A percentile compares a stretch with the other conserved stretches of the same genome.
Evolutionary conservation across 2,113 vertebrate genomes (phyloP).

Genomic region (Pristiophorus japonicus): DNA sequence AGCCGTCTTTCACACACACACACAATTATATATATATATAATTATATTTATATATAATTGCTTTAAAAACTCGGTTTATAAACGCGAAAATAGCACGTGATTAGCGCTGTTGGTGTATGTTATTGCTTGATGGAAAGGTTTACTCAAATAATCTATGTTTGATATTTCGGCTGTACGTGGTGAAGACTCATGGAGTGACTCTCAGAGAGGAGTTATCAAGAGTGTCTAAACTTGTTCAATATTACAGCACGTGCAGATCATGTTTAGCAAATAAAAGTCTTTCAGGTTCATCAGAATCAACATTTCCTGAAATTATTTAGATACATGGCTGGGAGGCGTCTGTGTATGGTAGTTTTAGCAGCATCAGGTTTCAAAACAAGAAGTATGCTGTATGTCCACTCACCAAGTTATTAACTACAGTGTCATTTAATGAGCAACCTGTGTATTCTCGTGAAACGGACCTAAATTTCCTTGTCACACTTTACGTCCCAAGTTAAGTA

Average conservation of each 20-base stretch:
- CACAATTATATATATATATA: background rate
- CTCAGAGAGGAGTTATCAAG: too few relatives aligned
- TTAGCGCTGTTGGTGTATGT: too few relatives aligned
- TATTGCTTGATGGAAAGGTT: background rate
- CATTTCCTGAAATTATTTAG: background rate
- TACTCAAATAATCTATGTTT: background rate
- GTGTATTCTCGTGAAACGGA: background rate
- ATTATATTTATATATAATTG: too few relatives aligned
- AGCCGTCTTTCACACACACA: background rate
- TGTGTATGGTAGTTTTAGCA: background rate
- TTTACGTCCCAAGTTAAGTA: background rate
- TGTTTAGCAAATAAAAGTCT: background rate
- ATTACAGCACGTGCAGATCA: background rate
- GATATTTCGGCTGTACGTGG: background rate
- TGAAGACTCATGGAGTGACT: background rate
- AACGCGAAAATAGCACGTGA: too few relatives aligned
- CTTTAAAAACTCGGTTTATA: background rate
- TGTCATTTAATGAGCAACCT: background rate
- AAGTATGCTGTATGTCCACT: background rate
- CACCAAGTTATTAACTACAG: background rate
- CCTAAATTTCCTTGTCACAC: background rate
- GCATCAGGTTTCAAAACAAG: background rate
- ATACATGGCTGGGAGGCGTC: background rate
- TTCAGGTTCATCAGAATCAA: background rate
- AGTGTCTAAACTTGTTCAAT: background rate